Evolutionary conservation across 2,113 vertebrate species (phyloP).

Genomic region (Meriones unguiculatus): DNA sequence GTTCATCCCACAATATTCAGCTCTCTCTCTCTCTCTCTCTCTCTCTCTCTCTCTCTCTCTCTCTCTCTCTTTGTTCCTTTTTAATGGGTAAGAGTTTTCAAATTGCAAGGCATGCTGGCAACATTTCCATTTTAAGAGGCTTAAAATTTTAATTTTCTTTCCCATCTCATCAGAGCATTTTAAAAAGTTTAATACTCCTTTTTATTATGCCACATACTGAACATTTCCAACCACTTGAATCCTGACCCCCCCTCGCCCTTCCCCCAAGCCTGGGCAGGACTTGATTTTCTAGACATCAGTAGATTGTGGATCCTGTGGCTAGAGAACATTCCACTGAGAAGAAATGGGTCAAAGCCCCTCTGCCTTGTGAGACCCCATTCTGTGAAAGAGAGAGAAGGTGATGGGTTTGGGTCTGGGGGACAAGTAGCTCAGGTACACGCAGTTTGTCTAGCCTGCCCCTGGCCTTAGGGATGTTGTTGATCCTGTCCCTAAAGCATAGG

Average conservation of each 20-base stretch:
- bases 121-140: conserved; percentile 68
- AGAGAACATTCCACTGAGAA: not conserved
- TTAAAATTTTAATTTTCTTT: conserved; percentile 77
- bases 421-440: not conserved
- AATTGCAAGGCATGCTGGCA: conserved; percentile 31
- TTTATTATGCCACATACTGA: conserved; percentile 60
- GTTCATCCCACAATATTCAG: not conserved
- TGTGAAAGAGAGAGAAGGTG: fast-evolving
- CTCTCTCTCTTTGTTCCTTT: not conserved
- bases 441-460: not conserved
- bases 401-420: not conserved
- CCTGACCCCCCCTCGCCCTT: not conserved
- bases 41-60: not conserved
- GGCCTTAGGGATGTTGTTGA: not conserved
- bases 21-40: not conserved
- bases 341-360: not conserved
- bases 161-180: conserved; percentile 56
- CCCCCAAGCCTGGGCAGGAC: not conserved
- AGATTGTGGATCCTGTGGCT: not conserved
- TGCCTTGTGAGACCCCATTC: not conserved
- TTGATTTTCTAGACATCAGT: not conserved
- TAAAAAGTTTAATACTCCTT: conserved; percentile 12
- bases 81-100: conserved; percentile 35
- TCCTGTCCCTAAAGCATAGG: not conserved
- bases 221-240: not conserved